Conservation (phyloP, 1,140 invertebrate genomes). For the Apis cerana region DNA sequence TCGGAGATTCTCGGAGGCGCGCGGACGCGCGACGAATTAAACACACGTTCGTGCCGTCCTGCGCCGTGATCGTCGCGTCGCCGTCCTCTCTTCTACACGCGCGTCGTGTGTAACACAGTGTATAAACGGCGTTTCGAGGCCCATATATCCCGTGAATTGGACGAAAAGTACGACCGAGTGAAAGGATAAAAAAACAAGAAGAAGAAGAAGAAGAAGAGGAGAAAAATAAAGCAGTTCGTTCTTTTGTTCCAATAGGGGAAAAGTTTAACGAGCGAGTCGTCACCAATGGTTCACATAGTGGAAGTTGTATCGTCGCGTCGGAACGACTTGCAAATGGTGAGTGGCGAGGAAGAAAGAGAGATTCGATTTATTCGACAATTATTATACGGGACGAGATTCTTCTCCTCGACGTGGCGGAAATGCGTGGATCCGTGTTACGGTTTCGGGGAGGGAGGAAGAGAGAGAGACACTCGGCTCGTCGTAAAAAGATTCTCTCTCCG, state of each 20-base stretch:
- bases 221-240: too few species aligned
- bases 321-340: conserved; percentile 79
- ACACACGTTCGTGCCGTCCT: conserved; percentile 40
- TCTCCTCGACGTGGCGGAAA: conserved; percentile 27
- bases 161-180: too few species aligned
- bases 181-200: too few species aligned
- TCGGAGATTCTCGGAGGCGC: conserved; percentile 25
- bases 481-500: conserved; percentile 63
- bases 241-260: too few species aligned
- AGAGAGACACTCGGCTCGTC: background rate
- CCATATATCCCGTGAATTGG: too few species aligned
- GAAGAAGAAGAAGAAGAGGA: too few species aligned
- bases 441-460: background rate
- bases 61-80: conserved; percentile 28
- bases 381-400: too few species aligned
- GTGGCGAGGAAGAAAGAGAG: background rate
- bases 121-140: too few species aligned
- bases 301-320: conserved; percentile 80
- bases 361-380: too few species aligned
- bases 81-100: background rate
- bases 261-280: conserved; percentile 38
- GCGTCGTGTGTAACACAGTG: too few species aligned
- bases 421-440: conserved; percentile 56
- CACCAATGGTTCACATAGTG: conserved; percentile 81
- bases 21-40: conserved; percentile 25